Evolutionary conservation across 2,888 invertebrate genomes (phyloP), one percentile per base, ranked within the genome.

Genomic region (Eupelmus urozonus): DNA sequence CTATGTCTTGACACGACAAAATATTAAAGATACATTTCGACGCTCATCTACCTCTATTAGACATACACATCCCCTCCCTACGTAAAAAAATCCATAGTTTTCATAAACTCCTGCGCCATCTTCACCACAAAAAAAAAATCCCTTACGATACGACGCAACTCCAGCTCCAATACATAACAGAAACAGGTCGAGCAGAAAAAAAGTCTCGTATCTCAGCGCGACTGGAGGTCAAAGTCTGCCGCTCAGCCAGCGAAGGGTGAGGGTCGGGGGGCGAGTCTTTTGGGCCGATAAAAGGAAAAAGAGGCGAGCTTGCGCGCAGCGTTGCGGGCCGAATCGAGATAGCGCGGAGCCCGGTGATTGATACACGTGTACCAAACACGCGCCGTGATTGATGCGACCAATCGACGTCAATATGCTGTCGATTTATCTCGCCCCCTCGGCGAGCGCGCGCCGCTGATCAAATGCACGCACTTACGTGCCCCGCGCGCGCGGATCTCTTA

Each of bases 301-400:
- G 60, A 34, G 40, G 18, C 11, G 51, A 18, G 60, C 13, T 25
- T 9, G 49, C n/a, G 51, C 57, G 70, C 59, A 80, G 78, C 76
- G 71, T 71, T 51, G 69, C 66, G 73, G 69, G 77, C 79, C 76
- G 80, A 80, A 63, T 79, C 60, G 80, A 81, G 87, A 87, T 88
- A 86, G 83, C 84, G 62, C 63, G 63, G 27, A 2, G 9, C 78
- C 84, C 76, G 74, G 86, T 88, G 88, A 88, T 88, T 88, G 88
- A 88, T 63, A 87, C 86, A 87, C 85, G 85, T 81, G 84, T 83
- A 85, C 82, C 83, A 84, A 85, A 85, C 86, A 84, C 45, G 63
- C 63, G 45, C n/a, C 45, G 85, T 88, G 88, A 88, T 88, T 87
- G 87, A 88, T 87, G 88, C 83, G 85, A 85, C 87, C 88, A 87